These are phyloP conservation scores for Tonatia bakeri DNA, from an alignment of 2,113 vertebrate species.

Conservation along the genomic window DNA sequence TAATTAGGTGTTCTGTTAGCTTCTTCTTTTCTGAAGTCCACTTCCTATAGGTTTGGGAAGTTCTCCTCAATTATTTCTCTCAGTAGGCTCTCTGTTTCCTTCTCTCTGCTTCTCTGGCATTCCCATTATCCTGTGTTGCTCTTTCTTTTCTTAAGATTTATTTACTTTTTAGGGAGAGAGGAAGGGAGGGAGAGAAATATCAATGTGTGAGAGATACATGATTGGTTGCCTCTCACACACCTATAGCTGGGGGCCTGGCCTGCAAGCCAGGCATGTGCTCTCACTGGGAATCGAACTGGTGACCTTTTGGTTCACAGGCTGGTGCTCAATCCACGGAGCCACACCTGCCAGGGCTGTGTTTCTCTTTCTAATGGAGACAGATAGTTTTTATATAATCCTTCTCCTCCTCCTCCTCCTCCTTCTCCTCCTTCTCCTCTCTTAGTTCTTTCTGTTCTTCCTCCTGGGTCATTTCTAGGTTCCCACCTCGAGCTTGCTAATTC, in stretches of 20 bases:
- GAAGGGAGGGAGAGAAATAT: too few species aligned
- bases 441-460: not conserved
- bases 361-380: not conserved
- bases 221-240: too few species aligned
- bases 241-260: too few species aligned
- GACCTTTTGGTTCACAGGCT: too few species aligned
- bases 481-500: not conserved
- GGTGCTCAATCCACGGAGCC: too few species aligned
- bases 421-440: not conserved
- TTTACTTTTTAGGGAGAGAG: too few species aligned
- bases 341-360: not conserved
- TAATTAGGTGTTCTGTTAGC: not conserved
- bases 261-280: too few species aligned
- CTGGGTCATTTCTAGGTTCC: not conserved
- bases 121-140: not conserved
- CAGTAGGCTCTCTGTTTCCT: not conserved
- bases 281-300: too few species aligned
- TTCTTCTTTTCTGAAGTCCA: not conserved
- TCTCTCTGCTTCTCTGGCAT: not conserved
- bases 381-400: not conserved
- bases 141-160: too few species aligned
- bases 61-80: not conserved
- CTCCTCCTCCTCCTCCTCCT: too few species aligned
- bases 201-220: too few species aligned
- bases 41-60: not conserved